Evolutionary conservation across 2,888 invertebrate genomes (phyloP).

Genomic region (Eledona agricola): DNA sequence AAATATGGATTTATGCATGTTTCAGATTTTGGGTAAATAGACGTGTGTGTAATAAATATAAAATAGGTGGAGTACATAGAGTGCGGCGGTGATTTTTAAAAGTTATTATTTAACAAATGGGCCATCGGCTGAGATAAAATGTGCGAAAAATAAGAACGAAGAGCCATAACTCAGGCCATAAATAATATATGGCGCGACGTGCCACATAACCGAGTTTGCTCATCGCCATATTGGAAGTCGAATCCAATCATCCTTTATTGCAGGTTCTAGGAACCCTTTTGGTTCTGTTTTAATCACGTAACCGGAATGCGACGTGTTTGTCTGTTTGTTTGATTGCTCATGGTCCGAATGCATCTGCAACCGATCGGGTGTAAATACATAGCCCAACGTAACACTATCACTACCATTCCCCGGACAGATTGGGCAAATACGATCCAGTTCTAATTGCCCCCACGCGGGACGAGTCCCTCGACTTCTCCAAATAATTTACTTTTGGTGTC

Average conservation of each 20-base stretch:
- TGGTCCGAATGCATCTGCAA: conserved; percentile 17
- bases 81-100: too few relatives aligned
- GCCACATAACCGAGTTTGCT: conserved; percentile 9
- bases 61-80: too few relatives aligned
- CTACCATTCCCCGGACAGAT: background rate
- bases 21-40: too few relatives aligned
- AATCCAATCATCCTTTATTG: conserved; percentile 24
- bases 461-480: too few relatives aligned
- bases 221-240: conserved; percentile 5
- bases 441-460: too few relatives aligned
- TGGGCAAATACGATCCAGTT: conserved; percentile 6
- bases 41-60: too few relatives aligned
- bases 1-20: too few relatives aligned
- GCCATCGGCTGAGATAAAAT: too few relatives aligned
- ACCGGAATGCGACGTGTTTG: conserved; percentile 21
- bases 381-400: conserved; percentile 1
- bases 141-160: too few relatives aligned
- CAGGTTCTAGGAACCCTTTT: conserved; percentile 4
- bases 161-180: conserved; percentile 15
- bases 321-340: conserved; percentile 19
- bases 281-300: conserved; percentile 26
- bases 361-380: conserved; percentile 8
- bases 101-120: too few relatives aligned
- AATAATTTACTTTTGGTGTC: too few relatives aligned
- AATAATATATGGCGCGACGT: conserved; percentile 13